phyloP scores from a whole-genome alignment of 2,113 vertebrate genomes.

The Melanerpes aurifrons region DNA sequence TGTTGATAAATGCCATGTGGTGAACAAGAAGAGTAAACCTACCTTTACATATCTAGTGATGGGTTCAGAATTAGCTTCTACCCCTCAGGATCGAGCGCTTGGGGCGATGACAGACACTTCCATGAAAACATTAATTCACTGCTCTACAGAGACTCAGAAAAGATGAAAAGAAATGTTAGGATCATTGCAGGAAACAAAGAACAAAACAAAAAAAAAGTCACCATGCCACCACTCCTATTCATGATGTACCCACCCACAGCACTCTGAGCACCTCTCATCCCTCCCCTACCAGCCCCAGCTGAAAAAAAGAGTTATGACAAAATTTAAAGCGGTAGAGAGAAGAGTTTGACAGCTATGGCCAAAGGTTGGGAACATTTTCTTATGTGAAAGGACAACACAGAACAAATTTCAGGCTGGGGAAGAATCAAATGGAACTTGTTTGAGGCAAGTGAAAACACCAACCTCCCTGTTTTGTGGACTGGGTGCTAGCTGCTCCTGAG shows the following conservation, averaged over 20 bases:
- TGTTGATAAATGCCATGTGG: not conserved
- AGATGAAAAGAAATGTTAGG: constrained; percentile 46
- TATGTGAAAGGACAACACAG: not conserved
- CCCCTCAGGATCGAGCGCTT: constrained; percentile 49
- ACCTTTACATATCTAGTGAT: constrained; percentile 6
- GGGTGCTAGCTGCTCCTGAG: not conserved
- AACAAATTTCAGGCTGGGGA: not conserved
- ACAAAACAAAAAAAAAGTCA: constrained; percentile 44
- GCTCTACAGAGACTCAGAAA: constrained; percentile 45
- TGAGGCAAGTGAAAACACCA: too few relatives aligned
- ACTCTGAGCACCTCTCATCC: not conserved
- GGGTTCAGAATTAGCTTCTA: constrained; percentile 52
- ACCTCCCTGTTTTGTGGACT: too few relatives aligned
- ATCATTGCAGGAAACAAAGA: constrained; percentile 20
- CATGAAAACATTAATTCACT: constrained; percentile 60
- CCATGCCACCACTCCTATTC: not conserved
- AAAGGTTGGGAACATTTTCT: not conserved
- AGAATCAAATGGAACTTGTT: not conserved
- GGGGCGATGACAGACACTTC: constrained; percentile 27
- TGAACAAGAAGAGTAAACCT: constrained; percentile 3
- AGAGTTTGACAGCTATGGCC: not conserved
- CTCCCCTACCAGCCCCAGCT: not conserved
- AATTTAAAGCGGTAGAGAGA: not conserved
- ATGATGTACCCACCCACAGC: not conserved
- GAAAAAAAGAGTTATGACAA: not conserved